These are phyloP conservation scores for Anoplopoma fimbria DNA, from an alignment of 2,113 vertebrate genomes.

Conservation along the genomic window DNA sequence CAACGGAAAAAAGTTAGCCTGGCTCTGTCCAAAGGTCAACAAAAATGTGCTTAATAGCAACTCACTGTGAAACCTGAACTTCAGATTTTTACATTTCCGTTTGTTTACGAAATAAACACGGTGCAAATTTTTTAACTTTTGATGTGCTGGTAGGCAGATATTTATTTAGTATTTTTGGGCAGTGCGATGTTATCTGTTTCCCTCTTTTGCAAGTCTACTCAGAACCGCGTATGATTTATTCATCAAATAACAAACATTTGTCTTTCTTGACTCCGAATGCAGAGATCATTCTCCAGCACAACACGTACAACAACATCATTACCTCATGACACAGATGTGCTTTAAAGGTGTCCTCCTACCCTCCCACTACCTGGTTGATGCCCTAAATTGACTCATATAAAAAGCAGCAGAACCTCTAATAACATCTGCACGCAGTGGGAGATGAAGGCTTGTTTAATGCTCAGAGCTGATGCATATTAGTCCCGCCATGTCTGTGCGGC, in stretches of 20 bases:
- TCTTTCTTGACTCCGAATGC: not conserved
- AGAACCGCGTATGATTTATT: no score
- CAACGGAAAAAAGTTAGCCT: not conserved
- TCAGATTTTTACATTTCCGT: not conserved
- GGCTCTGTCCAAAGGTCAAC: not conserved
- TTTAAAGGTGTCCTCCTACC: conserved; percentile 43
- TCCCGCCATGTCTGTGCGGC: conserved; percentile 20
- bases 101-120: not conserved
- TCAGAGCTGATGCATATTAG: conserved; percentile 42
- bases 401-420: conserved; percentile 44
- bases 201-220: no score
- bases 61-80: not conserved
- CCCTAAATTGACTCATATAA: conserved; percentile 59
- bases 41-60: not conserved
- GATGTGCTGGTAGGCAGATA: no score
- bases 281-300: conserved; percentile 4
- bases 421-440: conserved; percentile 34
- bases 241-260: conserved; percentile 1
- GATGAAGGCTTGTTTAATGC: conserved; percentile 48
- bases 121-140: not conserved
- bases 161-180: not conserved
- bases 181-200: no score
- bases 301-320: not conserved
- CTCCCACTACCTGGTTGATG: conserved; percentile 21
- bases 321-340: conserved; percentile 27